A percentile compares a stretch with the other conserved stretches of the same genome.
Conservation (phyloP, 2,113 vertebrate genomes). For the Elephas maximus region DNA sequence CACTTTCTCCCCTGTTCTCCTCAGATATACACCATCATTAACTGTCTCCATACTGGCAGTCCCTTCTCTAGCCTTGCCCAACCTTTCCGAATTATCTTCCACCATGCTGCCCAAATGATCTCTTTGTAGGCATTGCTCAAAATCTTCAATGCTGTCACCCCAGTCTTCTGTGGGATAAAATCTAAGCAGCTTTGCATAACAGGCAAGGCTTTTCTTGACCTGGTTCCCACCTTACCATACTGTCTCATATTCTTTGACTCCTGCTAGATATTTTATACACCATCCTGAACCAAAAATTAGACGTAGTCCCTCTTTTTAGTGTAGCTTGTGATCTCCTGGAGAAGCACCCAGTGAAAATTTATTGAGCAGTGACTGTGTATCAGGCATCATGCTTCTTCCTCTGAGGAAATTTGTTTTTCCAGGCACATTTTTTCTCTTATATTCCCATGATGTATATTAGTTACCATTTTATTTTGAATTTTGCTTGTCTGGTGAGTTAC, state of each 20-base stretch:
- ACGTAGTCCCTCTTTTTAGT: background rate
- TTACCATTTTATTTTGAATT: background rate
- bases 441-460: background rate
- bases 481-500: background rate
- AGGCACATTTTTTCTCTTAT: background rate
- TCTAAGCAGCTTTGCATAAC: background rate
- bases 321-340: background rate
- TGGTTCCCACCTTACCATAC: background rate
- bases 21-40: background rate
- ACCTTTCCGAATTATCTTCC: background rate
- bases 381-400: background rate
- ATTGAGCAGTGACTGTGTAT: background rate
- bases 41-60: background rate
- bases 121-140: background rate
- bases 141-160: background rate
- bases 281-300: background rate
- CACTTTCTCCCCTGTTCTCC: background rate
- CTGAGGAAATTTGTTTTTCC: background rate
- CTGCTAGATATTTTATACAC: background rate
- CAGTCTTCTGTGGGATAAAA: background rate
- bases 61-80: background rate
- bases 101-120: background rate
- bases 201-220: background rate
- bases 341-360: background rate
- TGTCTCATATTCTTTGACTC: background rate